phyloP scores from a whole-genome alignment of 1,140 invertebrate genomes.

The Lepeophtheirus salmonis region DNA sequence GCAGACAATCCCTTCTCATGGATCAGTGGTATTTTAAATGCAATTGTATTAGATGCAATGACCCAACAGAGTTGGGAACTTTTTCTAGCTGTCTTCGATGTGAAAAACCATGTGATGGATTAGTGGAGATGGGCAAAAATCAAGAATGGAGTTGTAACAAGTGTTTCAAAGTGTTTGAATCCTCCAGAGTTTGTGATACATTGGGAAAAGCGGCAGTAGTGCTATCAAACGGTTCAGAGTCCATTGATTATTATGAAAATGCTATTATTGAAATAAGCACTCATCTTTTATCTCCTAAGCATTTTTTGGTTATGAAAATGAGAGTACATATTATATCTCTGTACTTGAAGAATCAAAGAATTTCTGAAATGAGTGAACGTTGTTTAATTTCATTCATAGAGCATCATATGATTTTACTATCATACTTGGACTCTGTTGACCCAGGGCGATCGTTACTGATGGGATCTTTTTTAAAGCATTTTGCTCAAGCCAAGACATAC shows the following conservation, averaged over 20 bases:
- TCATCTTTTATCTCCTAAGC: background rate
- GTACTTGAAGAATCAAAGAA: background rate
- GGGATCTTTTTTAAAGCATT: background rate
- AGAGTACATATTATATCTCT: background rate
- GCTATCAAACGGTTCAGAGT: background rate
- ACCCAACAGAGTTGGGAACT: conserved; percentile 6
- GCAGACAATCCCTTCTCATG: background rate
- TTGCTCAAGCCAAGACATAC: background rate
- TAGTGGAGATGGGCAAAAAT: background rate
- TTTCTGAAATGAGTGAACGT: background rate
- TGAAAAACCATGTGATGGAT: background rate
- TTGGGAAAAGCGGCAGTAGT: background rate
- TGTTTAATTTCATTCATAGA: background rate
- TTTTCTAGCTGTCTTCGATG: conserved; percentile 2
- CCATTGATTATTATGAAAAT: background rate
- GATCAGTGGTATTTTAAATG: conserved; percentile 12
- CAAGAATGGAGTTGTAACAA: background rate
- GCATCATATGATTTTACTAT: background rate
- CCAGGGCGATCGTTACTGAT: background rate
- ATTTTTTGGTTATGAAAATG: background rate
- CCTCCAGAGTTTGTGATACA: background rate
- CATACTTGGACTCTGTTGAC: background rate
- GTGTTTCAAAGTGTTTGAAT: background rate
- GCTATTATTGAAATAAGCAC: background rate
- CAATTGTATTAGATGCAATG: conserved; percentile 1